A percentile compares a stretch with the other conserved stretches of the same genome.
Conservation (phyloP, 2,797 vertebrate genomes). For the Schizothorax lantsangensis region DNA sequence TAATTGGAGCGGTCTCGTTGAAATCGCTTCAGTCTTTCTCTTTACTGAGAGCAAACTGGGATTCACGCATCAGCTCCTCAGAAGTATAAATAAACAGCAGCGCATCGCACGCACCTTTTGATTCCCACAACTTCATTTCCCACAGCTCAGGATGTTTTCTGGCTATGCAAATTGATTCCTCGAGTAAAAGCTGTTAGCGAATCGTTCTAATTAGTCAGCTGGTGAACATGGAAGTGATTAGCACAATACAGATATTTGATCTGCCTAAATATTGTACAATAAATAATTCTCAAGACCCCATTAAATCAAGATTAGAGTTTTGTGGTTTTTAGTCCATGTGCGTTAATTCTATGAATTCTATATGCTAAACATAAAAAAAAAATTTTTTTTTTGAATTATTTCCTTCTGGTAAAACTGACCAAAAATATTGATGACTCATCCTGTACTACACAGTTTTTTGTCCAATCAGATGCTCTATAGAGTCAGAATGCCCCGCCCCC, state of each 20-base stretch:
- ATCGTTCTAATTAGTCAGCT: neutral
- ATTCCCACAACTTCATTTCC: constrained; percentile 5
- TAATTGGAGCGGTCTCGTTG: neutral
- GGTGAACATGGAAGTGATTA: neutral
- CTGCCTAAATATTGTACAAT: constrained; percentile 32
- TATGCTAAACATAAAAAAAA: neutral
- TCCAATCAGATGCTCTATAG: neutral
- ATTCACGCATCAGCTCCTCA: constrained; percentile 32
- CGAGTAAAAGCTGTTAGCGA: neutral
- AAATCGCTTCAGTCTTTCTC: constrained; percentile 2
- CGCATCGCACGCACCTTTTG: neutral
- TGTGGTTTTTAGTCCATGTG: neutral
- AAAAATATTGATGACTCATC: constrained; percentile 7
- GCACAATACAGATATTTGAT: neutral
- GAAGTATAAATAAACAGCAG: neutral
- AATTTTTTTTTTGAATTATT: neutral
- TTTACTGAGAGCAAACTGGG: constrained; percentile 44
- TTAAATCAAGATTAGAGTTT: neutral
- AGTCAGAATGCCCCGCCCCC: neutral
- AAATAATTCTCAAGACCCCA: constrained; percentile 42
- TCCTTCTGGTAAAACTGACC: neutral
- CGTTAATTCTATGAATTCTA: neutral
- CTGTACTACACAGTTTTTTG: neutral
- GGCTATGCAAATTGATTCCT: neutral
- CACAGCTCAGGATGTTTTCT: neutral